Evolutionary conservation across 2,797 vertebrate species (phyloP), one percentile per base, ranked within the genome.

Genomic region (Oryzias sinensis): DNA sequence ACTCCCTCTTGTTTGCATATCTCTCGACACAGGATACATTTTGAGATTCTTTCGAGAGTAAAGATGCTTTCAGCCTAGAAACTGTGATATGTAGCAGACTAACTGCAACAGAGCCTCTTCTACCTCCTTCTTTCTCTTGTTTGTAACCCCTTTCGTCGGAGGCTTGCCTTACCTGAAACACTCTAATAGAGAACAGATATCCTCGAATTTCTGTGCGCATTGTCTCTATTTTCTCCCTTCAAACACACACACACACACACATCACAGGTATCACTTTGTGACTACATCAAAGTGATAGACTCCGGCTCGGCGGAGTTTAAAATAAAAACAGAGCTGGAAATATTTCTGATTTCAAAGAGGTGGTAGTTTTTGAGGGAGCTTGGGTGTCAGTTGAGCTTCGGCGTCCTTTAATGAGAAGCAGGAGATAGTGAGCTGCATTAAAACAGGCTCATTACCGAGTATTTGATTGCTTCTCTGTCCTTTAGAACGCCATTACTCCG

Each of bases 161-260:
- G 92, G 93, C 92, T 94, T 96, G 93, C 90, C 92, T 90, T 94
- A 93, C 90, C 91, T 94, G 92, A 94, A 94, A 91, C 91, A 91
- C 94, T 93, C 93, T 93, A 94, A 96, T 97, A 97, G 96, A 98
- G 96, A 98, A 98, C 96, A 98, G 96, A 98, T 94, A 97, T 98
- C 95, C 95, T 96, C 79, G 93, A 97, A 96, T 97, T 96, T 97
- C 94, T 97, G 95, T 97, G 95, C 94, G 92, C 90, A 91, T 88
- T 76, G 83, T 90, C 83, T 89, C 82, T 84, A 59, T 85, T 65
- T 61, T 76, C 72, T 71, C 73, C 70, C 43, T 58, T 48, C 49
- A 62, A 65, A 76, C 62, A 59, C 37, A 71, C 54, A 62, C 24
- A 62, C 47, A 67, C 43, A 18, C 18, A 18, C 22, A 60, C 6